Evolutionary conservation across 2,797 vertebrate genomes (phyloP).

Genomic region (Carduelis carduelis): DNA sequence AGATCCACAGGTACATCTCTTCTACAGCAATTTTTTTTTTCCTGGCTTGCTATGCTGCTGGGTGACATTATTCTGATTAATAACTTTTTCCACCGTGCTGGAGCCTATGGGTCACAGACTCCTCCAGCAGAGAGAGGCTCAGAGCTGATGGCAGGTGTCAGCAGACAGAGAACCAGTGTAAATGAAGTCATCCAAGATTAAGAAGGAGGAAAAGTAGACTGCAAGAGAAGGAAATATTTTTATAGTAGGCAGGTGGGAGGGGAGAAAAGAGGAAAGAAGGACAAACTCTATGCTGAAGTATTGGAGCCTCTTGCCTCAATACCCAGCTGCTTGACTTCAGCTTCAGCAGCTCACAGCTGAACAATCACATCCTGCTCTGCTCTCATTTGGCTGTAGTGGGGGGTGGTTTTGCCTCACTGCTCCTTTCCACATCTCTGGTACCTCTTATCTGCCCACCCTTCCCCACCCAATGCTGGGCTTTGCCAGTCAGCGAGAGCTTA

Average conservation of each 20-base stretch:
- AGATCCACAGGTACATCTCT: neutral
- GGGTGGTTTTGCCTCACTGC: neutral
- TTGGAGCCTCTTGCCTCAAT: neutral
- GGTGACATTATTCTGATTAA: slow-evolving; percentile 5
- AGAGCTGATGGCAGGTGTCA: slow-evolving; percentile 19
- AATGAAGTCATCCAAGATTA: slow-evolving; percentile 30
- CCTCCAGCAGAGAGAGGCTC: neutral
- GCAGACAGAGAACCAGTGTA: neutral
- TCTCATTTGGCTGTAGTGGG: neutral
- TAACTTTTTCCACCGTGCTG: neutral
- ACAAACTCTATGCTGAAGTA: neutral
- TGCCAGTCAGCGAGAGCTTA: accelerated
- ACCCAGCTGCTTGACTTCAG: neutral
- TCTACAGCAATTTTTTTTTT: neutral
- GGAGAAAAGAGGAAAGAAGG: neutral
- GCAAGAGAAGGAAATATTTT: neutral
- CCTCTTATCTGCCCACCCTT: neutral
- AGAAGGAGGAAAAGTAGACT: neutral
- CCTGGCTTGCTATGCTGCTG: neutral
- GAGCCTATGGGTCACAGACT: neutral
- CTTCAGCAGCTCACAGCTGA: neutral
- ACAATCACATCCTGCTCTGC: neutral
- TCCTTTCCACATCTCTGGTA: neutral
- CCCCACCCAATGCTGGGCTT: accelerated
- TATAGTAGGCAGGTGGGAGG: neutral